Evolutionary conservation across 2,888 invertebrate species (phyloP), one percentile per base, ranked within the genome.

Genomic region (Biston betularia): DNA sequence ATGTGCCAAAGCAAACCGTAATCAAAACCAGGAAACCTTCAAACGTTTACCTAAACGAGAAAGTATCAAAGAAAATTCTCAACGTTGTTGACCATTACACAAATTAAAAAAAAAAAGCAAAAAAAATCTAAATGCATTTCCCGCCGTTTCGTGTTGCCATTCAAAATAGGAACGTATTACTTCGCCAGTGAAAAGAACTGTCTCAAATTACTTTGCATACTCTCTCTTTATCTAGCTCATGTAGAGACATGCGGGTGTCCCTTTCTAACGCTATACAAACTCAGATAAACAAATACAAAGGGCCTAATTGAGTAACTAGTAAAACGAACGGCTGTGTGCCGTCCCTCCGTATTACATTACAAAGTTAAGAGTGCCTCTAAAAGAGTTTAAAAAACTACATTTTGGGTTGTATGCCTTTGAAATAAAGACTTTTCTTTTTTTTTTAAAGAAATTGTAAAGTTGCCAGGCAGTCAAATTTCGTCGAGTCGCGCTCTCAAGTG

Each of bases 261-360:
- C 82, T 76, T 73, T 92, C 85, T 74, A 69, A 75, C 80, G 84
- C 89, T 92, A 89, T 89, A 92, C 90, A 92, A 93, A 93, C 92
- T 93, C 90, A 90, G 90, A 93, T 93, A 93, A 94, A 93, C 93
- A 94, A 93, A 94, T 90, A 94, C 94, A 94, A 93, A 94, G 93
- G 92, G 92, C 92, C 94, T 94, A 94, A 94, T 94, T 94, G 94
- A 94, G 93, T 94, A 93, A 94, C 92, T 93, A 93, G 93, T 92
- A 92, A 91, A 93, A 90, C 90, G 92, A 90, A 90, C 91, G 89
- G 88, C 88, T 89, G 87, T 85, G 88, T 87, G 82, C 86, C 89
- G 89, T 92, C 92, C 92, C 92, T 92, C 87, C 87, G 86, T 81
- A 76, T 83, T 81, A 77, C 83, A 77, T 77, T 72, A 79, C 91